Evolutionary conservation across 2,888 invertebrate genomes (phyloP), one percentile per base, ranked within the genome.

Genomic region (Halictus quadricinctus): DNA sequence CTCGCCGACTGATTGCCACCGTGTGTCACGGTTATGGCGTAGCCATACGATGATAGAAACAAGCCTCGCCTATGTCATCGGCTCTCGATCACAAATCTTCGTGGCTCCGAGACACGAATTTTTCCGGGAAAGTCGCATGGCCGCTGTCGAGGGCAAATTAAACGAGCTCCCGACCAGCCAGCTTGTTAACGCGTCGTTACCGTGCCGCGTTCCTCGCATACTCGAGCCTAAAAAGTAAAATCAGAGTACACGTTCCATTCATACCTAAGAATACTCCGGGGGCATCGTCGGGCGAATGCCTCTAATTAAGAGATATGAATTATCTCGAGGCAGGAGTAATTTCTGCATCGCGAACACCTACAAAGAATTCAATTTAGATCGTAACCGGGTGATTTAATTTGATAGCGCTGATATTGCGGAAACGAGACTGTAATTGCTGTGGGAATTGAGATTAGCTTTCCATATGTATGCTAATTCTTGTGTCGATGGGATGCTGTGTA

Each of bases 1-100:
- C 48, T 10, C 46, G 48, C 74, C 66, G 76, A 41, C 79, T 87
- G 88, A 87, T 87, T 80, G 83, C 84, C 76, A 73, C 87, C 79
- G 87, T 81, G 86, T 79, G 81, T 79, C 80, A 80, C 82, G 69
- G 84, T 82, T 82, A 78, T 76, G 58, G 69, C 77, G 73, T 58
- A 12, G 80, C 82, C 72, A 36, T 15, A 21, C 43, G 84, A 64
- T 66, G 76, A 76, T 76, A 25, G 81, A 69, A 79, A 79, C 69
- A 54, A 25, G 73, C 29, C 73, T 46, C 46, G 41, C 29, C 78
- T 48, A 21, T 41, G 25, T 70, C 41, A 36, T 50, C 64, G 25
- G 15, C 15, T 25, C 41, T 58, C 64, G 8, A 25, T 72, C 64
- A 2, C 21, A 46, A 72, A 46, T 64, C 64, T 25, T 69, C 46